Conservation (phyloP, 2,888 invertebrate genomes). For the Antheraea assamensis region DNA sequence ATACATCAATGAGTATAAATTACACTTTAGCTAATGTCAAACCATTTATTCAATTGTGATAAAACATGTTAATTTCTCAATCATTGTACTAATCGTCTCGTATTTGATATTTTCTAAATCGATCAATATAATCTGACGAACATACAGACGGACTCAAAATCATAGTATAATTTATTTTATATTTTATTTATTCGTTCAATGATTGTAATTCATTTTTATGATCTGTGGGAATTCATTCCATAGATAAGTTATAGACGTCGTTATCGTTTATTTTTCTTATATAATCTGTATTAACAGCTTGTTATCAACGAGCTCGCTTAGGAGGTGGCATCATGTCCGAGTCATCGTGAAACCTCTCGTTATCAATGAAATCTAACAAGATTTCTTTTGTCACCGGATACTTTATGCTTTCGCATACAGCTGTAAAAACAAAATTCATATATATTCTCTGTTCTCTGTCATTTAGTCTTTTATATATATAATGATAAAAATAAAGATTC, state of each 20-base stretch:
- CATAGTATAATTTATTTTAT: background rate
- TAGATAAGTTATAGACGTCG: background rate
- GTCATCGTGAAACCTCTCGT: constrained; percentile 85
- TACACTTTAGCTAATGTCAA: background rate
- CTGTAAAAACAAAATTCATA: constrained; percentile 68
- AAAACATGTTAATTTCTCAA: no score
- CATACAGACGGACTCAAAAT: background rate
- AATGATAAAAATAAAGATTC: no score
- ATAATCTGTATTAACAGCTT: background rate
- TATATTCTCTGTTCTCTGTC: background rate
- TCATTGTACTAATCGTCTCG: background rate
- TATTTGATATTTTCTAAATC: background rate
- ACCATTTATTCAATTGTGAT: background rate
- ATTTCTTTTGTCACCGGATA: constrained; percentile 93
- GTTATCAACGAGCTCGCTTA: constrained; percentile 73
- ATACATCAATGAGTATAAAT: background rate
- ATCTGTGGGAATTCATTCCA: background rate
- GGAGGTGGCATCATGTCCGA: constrained; percentile 88
- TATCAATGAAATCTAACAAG: constrained; percentile 88
- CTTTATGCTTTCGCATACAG: constrained; percentile 91
- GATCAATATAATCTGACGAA: background rate
- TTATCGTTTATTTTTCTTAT: background rate
- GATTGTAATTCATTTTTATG: background rate
- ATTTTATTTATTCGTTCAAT: background rate
- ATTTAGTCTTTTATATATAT: no score